Percentiles rank a stretch among this genome's conserved stretches.
Conservation (phyloP, 2,113 vertebrate species). For the Oncorhynchus mykiss region DNA sequence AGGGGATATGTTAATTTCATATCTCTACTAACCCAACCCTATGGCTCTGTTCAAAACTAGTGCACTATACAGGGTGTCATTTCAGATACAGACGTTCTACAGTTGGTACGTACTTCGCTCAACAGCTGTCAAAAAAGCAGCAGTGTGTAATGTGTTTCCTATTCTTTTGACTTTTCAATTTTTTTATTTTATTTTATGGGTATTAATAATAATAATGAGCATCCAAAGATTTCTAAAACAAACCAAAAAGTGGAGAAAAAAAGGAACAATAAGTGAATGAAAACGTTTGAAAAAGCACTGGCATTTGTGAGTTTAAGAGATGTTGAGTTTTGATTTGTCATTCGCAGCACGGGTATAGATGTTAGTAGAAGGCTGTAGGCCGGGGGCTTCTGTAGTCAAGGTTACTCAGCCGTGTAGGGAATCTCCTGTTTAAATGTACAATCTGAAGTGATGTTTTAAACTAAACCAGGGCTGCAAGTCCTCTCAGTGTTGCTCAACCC, state of each 20-base stretch:
- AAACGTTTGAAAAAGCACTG: slow-evolving; percentile 83
- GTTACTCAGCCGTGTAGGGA: slow-evolving; percentile 78
- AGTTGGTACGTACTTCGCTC: slow-evolving; percentile 77
- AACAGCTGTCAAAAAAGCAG: slow-evolving; percentile 76
- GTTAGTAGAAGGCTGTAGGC: slow-evolving; percentile 64
- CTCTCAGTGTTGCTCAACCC: slow-evolving; percentile 10
- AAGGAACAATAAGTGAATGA: slow-evolving; percentile 61
- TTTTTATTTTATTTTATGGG: slow-evolving; percentile 83
- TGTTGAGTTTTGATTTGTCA: slow-evolving; percentile 76
- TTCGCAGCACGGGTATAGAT: slow-evolving; percentile 83
- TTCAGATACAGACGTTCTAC: slow-evolving; percentile 56
- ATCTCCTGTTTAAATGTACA: slow-evolving; percentile 73
- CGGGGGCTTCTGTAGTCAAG: slow-evolving; percentile 73
- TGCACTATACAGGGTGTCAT: too few relatives aligned
- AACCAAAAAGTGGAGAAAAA: slow-evolving; percentile 69
- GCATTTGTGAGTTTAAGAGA: slow-evolving; percentile 82
- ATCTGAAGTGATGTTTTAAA: slow-evolving; percentile 69
- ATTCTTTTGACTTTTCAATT: slow-evolving; percentile 81
- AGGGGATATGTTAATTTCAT: too few relatives aligned
- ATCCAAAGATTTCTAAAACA: slow-evolving; percentile 86
- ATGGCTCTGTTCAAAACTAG: too few relatives aligned
- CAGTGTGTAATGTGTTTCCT: slow-evolving; percentile 72
- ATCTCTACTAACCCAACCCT: too few relatives aligned
- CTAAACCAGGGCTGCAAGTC: slow-evolving; percentile 69
- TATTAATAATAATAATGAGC: slow-evolving; percentile 84